Evolutionary conservation across 2,888 invertebrate genomes (phyloP), one percentile per base, ranked within the genome.

Genomic region (Lysandra bellargus): DNA sequence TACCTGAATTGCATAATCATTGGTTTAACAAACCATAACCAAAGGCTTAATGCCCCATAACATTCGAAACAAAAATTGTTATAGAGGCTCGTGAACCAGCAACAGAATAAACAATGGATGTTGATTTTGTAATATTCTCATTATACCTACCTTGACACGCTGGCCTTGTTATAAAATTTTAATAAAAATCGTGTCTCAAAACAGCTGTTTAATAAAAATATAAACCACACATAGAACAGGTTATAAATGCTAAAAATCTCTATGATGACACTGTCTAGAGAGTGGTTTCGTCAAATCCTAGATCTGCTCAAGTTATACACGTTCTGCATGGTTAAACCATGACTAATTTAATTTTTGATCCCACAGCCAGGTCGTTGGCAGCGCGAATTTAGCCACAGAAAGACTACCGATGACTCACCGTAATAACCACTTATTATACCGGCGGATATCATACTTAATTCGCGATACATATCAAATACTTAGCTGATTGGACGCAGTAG

Each of bases 321-420:
- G n/a, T 23, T 44, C n/a, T 74, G n/a, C 44, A 74, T 44, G 30
- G 53, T 30, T 17, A 53, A 37, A 33, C 76, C 57, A 57, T 76
- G 76, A 76, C 76, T 76, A 76, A 78, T 78, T 74, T 23, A 79
- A 79, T 79, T 79, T 75, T 79, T 79, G 74, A 74, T 75, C 79
- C 74, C 69, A 73, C 78, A 74, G 37, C 79, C 82, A 86, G 91
- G 89, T 90, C 90, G 90, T 90, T 90, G 89, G 88, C 88, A 87
- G 88, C 85, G 91, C 91, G 86, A 92, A 93, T 91, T 92, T 92
- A 93, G 92, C 90, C 84, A 85, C 88, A 82, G 87, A 92, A 92
- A 92, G 92, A 90, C 91, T 91, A 89, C 79, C 82, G 82, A 80
- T 92, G 92, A 93, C 84, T 93, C 92, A 92, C 83, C 80, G 85